These are phyloP conservation scores for Hedya salicella DNA, from an alignment of 2,888 invertebrate species.

Conservation along the genomic window DNA sequence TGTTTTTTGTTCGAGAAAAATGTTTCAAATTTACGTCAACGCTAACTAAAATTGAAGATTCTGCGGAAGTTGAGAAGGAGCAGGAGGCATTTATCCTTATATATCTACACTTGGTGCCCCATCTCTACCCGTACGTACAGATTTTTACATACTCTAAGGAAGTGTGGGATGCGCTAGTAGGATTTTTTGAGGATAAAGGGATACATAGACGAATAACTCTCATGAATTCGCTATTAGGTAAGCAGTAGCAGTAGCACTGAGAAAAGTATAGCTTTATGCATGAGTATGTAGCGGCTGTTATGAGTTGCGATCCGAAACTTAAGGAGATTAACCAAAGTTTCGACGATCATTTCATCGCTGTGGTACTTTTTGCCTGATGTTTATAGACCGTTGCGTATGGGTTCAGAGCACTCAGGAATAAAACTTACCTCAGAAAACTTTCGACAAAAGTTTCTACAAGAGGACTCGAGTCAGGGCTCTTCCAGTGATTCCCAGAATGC, in stretches of 20 bases:
- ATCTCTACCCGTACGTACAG: too few species aligned
- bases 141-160: background rate
- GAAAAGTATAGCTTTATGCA: background rate
- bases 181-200: background rate
- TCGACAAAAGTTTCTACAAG: background rate
- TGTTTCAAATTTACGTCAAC: too few species aligned
- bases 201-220: background rate
- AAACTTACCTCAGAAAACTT: slow-evolving; percentile 15
- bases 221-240: too few species aligned
- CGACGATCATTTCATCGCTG: slow-evolving; percentile 5
- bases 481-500: too few species aligned
- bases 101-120: too few species aligned
- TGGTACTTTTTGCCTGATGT: slow-evolving; percentile 10
- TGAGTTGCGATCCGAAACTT: background rate
- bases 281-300: too few species aligned
- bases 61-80: too few species aligned
- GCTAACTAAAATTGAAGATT: too few species aligned
- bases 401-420: slow-evolving; percentile 12
- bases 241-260: background rate
- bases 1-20: too few species aligned
- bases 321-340: slow-evolving; percentile 12
- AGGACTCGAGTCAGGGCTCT: too few species aligned
- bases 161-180: background rate
- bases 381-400: slow-evolving; percentile 13
- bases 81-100: too few species aligned